These are phyloP conservation scores for Noctua pronuba DNA, from an alignment of 2,888 invertebrate species.

Conservation along the genomic window DNA sequence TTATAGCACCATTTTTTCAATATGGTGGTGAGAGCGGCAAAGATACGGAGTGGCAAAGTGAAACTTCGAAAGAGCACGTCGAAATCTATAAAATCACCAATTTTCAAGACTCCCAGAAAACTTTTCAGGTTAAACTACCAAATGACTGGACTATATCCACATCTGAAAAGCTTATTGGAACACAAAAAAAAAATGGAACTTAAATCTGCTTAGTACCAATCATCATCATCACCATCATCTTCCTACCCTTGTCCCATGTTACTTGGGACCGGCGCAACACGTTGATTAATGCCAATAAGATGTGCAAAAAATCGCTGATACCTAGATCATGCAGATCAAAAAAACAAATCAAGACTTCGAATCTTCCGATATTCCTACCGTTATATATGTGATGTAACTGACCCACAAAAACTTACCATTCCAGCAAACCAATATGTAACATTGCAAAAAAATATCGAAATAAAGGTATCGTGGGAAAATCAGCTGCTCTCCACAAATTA, in stretches of 20 bases:
- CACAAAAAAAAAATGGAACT: too few relatives aligned
- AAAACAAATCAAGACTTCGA: too few relatives aligned
- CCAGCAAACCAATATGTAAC: conserved; percentile 27
- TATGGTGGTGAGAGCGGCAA: too few relatives aligned
- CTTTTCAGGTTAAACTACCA: too few relatives aligned
- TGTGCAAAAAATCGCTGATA: not conserved
- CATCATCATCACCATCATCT: not conserved
- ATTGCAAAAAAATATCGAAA: conserved; percentile 38
- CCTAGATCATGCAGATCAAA: not conserved
- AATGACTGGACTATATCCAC: too few relatives aligned
- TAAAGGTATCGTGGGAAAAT: conserved; percentile 60
- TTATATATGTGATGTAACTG: conserved; percentile 13
- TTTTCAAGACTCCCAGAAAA: too few relatives aligned
- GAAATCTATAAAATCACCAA: too few relatives aligned
- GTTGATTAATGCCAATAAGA: not conserved
- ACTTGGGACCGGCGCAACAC: not conserved
- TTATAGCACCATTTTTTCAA: too few relatives aligned
- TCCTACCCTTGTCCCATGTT: fast-evolving
- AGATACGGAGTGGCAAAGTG: too few relatives aligned
- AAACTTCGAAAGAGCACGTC: too few relatives aligned
- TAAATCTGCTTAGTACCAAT: not conserved
- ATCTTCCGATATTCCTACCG: not conserved
- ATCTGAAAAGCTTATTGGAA: too few relatives aligned
- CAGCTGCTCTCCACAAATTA: conserved; percentile 44
- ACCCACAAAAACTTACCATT: conserved; percentile 10